Conservation (phyloP, 2,113 vertebrate species). For the Syngnathoides biaculeatus region DNA sequence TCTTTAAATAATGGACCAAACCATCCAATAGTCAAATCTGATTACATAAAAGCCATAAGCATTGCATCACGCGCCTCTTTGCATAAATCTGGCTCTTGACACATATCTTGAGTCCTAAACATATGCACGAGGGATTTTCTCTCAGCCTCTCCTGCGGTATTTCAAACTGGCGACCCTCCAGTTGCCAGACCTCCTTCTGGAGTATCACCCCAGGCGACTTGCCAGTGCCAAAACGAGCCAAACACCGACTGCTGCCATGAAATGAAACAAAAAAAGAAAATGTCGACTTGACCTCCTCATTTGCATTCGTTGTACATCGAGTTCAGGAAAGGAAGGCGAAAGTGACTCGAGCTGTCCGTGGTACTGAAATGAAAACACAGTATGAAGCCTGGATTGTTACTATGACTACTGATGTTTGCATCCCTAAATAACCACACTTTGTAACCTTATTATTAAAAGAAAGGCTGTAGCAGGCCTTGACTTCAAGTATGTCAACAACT, state of each 20-base stretch:
- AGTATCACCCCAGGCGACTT: conserved; percentile 25
- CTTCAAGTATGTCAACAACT: neutral
- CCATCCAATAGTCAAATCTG: neutral
- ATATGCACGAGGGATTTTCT: conserved; percentile 32
- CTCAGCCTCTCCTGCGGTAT: conserved; percentile 22
- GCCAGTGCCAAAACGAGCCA: conserved; percentile 24
- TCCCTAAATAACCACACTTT: conserved; percentile 63
- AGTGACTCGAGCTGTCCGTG: conserved; percentile 34
- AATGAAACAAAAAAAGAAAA: neutral
- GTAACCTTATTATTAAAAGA: conserved; percentile 52
- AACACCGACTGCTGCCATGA: conserved; percentile 17
- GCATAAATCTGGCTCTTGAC: neutral
- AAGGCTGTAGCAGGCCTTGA: conserved; percentile 9
- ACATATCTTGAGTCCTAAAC: conserved; percentile 13
- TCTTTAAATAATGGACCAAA: too few species aligned
- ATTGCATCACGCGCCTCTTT: neutral
- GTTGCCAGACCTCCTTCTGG: conserved; percentile 19
- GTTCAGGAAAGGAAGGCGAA: neutral
- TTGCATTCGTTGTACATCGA: neutral
- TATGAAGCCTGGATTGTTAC: conserved; percentile 58
- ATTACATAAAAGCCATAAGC: neutral
- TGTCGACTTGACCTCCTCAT: conserved; percentile 15
- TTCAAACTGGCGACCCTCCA: conserved; percentile 51
- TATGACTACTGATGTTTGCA: conserved; percentile 67
- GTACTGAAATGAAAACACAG: conserved; percentile 57